Conservation (phyloP, 2,113 vertebrate species). For the Chiloscyllium plagiosum region DNA sequence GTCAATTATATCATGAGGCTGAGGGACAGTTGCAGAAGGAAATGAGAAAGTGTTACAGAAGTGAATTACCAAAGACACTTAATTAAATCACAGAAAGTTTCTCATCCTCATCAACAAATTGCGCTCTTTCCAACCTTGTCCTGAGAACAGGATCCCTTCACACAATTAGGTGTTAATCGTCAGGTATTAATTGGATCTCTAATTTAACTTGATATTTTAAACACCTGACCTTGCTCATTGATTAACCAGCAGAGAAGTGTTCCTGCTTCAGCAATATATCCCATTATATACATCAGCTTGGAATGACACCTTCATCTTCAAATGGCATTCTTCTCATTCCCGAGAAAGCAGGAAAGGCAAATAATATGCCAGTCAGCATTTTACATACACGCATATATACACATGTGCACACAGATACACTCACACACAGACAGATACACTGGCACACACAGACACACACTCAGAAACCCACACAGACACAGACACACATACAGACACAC, state of each 20-base stretch:
- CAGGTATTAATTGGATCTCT: background rate
- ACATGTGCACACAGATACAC: no score
- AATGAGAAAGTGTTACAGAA: background rate
- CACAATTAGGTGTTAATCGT: background rate
- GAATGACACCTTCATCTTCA: background rate
- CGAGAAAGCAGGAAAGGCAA: background rate
- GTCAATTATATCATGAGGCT: background rate
- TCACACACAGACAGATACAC: no score
- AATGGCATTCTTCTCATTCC: background rate
- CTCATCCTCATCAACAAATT: background rate
- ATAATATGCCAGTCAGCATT: background rate
- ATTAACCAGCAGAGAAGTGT: background rate
- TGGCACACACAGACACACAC: background rate
- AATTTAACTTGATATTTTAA: background rate
- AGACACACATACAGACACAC: background rate
- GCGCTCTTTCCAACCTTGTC: background rate
- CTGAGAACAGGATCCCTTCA: background rate
- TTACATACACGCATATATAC: no score
- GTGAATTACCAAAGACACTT: background rate
- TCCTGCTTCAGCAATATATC: background rate
- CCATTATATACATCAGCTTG: background rate
- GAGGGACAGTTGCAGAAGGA: background rate
- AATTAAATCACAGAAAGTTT: background rate
- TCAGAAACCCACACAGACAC: background rate
- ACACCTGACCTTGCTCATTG: background rate